Evolutionary conservation across 1,140 invertebrate genomes (phyloP).

Genomic region (Leptopilina clavipes): DNA sequence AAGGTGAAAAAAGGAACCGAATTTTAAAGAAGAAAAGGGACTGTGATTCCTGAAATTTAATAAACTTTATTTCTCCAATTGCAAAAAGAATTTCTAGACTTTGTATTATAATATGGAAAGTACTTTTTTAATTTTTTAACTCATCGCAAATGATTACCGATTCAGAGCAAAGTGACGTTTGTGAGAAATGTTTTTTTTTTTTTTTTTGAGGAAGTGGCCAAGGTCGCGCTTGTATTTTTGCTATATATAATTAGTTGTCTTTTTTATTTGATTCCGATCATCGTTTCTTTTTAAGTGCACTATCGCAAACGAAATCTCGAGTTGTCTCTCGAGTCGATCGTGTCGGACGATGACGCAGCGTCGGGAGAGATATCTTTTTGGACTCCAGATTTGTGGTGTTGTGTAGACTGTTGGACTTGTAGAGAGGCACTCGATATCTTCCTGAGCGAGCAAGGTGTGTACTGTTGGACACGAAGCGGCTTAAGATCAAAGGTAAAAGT

Average conservation of each 20-base stretch:
- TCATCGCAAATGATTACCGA: too few species aligned
- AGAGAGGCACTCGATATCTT: constrained; percentile 32
- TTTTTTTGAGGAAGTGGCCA: not conserved
- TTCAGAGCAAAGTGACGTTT: too few species aligned
- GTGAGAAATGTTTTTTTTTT: too few species aligned
- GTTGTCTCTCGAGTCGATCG: constrained; percentile 9
- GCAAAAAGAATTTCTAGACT: too few species aligned
- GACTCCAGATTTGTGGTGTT: constrained; percentile 33
- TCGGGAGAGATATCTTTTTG: constrained; percentile 17
- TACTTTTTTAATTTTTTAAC: too few species aligned
- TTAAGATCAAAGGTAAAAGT: constrained; percentile 1
- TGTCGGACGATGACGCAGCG: constrained; percentile 31
- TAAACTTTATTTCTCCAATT: too few species aligned
- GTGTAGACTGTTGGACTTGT: not conserved
- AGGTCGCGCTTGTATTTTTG: constrained; percentile 7
- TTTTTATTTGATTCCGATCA: constrained; percentile 27
- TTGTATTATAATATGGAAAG: too few species aligned
- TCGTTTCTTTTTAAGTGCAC: constrained; percentile 30
- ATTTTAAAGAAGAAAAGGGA: too few species aligned
- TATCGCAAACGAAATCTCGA: constrained; percentile 30
- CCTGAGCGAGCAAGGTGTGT: constrained; percentile 34
- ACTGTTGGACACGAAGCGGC: constrained; percentile 32
- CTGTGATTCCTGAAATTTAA: too few species aligned
- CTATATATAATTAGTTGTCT: constrained; percentile 15
- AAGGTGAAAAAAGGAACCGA: too few species aligned